Base-by-base conservation (phyloP, 2,113 vertebrate species). In the Atrichornis clamosus region DNA sequence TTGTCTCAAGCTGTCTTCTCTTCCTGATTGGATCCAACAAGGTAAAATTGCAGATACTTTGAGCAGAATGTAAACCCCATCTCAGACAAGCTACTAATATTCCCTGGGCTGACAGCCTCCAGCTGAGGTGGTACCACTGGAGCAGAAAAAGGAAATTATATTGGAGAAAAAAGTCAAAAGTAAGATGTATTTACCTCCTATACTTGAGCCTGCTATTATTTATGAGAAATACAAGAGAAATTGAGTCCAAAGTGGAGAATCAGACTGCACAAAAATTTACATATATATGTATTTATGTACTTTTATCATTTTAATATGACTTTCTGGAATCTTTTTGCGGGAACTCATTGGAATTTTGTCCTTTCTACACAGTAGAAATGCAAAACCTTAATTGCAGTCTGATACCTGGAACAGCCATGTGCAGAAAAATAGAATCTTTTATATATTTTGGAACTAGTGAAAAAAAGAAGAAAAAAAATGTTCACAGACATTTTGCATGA, bases 81-180 rank as follows among this genome's bases (percentile, higher is more conserved):
- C 21, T 47, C 55, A 65, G 75, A 52, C 7, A 49, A 63, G 3
- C 3, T 58, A 15, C 23, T 30, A 15, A 7, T 46, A 63, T 58
- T 44, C 37, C 68, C 16, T 35, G 21, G 39, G 17, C 37, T 84
- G 72, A 60, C 18, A 64, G 33, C 11, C 10, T 50, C n/a, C 60
- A 70, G 32, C 12, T 89, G 58, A 80, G 32, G 27, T 72, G 18
- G 7, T 47, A 73, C 50, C 52, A 65, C 11, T 44, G 28, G 35
- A 87, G 33, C 15, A 68, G 58, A 69, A 85, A 90, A 80, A 53
- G 37, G 13, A 30, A 11, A 39, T 50, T 50, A 44, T 21, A 22
- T 14, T 47, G 6, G 1, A 20, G 69, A 30, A 22, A 41, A 75
- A 19, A 11, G 7, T 37, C 21, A 37, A 44, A 41, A 0, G 0